These are phyloP conservation scores for Amblyraja radiata DNA, from an alignment of 2,797 vertebrate genomes.

Conservation along the genomic window DNA sequence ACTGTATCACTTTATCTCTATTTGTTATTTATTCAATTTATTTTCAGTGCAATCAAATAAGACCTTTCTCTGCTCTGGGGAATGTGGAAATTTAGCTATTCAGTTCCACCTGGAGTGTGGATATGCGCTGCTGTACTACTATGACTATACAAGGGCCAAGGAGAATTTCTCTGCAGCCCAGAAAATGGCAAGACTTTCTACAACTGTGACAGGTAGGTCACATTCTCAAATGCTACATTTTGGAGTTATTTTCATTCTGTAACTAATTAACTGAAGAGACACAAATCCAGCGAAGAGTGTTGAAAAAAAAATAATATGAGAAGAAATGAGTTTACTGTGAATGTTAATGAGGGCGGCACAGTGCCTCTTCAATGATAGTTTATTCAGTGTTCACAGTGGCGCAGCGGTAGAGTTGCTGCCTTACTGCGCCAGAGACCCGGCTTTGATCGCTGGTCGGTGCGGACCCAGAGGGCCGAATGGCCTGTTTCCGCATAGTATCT, in stretches of 20 bases:
- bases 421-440: too few species aligned
- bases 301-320: background rate
- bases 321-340: too few species aligned
- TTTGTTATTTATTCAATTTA: slow-evolving; percentile 12
- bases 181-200: slow-evolving; percentile 65
- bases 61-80: slow-evolving; percentile 53
- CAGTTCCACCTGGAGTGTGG: slow-evolving; percentile 86
- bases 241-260: background rate
- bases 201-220: slow-evolving; percentile 59
- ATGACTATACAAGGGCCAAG: slow-evolving; percentile 79
- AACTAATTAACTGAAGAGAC: background rate
- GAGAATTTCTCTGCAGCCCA: slow-evolving; percentile 67
- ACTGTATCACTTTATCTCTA: too few species aligned
- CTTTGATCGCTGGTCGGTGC: too few species aligned
- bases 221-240: slow-evolving; percentile 53
- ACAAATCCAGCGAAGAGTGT: background rate
- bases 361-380: too few species aligned
- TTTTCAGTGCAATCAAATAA: slow-evolving; percentile 59
- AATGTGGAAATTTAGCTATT: slow-evolving; percentile 63
- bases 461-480: too few species aligned
- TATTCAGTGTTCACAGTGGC: too few species aligned
- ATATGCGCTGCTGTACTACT: slow-evolving; percentile 75
- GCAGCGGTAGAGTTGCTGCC: too few species aligned
- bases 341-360: too few species aligned
- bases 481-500: too few species aligned